phyloP scores from a whole-genome alignment of 2,797 vertebrate genomes.

The Lemur catta region DNA sequence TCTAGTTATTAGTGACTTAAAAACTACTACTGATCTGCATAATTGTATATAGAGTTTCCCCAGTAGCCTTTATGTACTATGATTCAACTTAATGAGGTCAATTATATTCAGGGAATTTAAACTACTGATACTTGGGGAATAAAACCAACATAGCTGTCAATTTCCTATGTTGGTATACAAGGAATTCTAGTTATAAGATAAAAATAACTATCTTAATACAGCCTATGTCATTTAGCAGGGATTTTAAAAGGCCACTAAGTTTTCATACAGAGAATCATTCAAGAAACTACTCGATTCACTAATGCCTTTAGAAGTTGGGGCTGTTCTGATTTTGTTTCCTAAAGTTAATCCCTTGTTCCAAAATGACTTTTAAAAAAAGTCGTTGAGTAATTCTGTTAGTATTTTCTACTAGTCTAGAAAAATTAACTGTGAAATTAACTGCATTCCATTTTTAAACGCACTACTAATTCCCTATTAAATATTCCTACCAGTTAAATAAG shows the following conservation, averaged over 20 bases:
- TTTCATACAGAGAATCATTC: slow-evolving; percentile 44
- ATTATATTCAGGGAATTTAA: slow-evolving; percentile 67
- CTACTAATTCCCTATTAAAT: slow-evolving; percentile 13
- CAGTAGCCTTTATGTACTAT: slow-evolving; percentile 56
- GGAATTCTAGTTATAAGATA: slow-evolving; percentile 53
- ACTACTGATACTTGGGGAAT: slow-evolving; percentile 55
- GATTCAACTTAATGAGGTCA: slow-evolving; percentile 63
- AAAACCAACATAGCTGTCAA: slow-evolving; percentile 49
- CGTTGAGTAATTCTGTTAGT: slow-evolving; percentile 9
- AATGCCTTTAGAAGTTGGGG: background rate
- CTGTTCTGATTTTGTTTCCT: slow-evolving; percentile 43
- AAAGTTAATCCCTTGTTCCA: slow-evolving; percentile 19
- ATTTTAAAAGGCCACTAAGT: background rate
- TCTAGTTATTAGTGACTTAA: slow-evolving; percentile 67
- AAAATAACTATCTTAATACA: slow-evolving; percentile 26
- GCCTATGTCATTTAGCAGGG: slow-evolving; percentile 17
- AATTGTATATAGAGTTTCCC: slow-evolving; percentile 51
- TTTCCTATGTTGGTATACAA: slow-evolving; percentile 41
- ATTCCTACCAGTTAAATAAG: slow-evolving; percentile 22
- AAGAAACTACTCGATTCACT: background rate
- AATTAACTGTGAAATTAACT: slow-evolving; percentile 41
- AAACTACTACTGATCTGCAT: slow-evolving; percentile 61
- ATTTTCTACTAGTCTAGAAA: slow-evolving; percentile 33
- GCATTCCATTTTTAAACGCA: background rate
- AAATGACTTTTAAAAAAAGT: slow-evolving; percentile 18